Percentiles rank a stretch among this genome's conserved stretches.
These are phyloP conservation scores for Spheniscus humboldti DNA, from an alignment of 2,797 vertebrate genomes.

Conservation along the genomic window DNA sequence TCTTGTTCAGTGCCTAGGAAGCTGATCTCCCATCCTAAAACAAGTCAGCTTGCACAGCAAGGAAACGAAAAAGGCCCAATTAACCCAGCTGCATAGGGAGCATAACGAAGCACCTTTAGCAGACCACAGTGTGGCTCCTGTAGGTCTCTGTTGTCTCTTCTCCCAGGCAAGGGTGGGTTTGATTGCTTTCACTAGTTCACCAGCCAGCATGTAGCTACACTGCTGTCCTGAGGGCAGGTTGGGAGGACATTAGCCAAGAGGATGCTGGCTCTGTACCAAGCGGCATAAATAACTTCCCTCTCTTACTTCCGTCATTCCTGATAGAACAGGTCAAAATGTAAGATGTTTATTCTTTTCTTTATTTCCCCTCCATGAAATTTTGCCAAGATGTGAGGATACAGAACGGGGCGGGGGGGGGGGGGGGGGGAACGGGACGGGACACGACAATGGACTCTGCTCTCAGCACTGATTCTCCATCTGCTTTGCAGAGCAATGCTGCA, in stretches of 20 bases:
- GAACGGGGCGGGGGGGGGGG: too few relatives aligned
- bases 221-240: not conserved
- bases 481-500: not conserved
- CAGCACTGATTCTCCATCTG: not conserved
- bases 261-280: not conserved
- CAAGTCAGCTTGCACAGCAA: not conserved
- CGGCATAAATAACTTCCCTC: not conserved
- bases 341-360: not conserved
- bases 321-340: not conserved
- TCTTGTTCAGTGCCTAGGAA: not conserved
- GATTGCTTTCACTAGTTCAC: not conserved
- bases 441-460: not conserved
- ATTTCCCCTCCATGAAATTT: not conserved
- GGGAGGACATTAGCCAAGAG: not conserved
- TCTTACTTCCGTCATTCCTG: not conserved
- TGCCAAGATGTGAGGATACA: not conserved
- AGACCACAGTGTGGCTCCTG: accelerated
- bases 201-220: not conserved
- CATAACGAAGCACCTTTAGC: not conserved
- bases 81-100: not conserved
- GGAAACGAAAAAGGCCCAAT: not conserved
- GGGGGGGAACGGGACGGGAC: too few relatives aligned
- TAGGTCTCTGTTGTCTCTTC: not conserved
- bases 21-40: not conserved
- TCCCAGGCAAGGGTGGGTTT: not conserved